Conservation (phyloP, 2,797 vertebrate species). For the Atherinosoma microstoma region DNA sequence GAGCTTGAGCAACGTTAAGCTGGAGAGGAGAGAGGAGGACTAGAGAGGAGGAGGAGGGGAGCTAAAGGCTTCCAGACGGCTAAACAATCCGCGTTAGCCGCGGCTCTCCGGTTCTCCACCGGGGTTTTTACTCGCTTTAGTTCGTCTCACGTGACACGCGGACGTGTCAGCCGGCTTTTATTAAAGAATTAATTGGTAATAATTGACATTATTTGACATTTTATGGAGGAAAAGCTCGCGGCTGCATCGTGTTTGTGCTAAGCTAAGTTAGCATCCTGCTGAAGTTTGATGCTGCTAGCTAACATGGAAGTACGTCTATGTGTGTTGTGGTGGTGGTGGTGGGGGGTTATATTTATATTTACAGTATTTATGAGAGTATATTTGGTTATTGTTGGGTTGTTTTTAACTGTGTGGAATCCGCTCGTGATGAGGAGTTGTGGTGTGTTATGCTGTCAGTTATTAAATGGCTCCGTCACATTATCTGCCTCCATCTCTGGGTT, state of each 20-base stretch:
- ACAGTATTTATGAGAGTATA: neutral
- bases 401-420: neutral
- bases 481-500: neutral
- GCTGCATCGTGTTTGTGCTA: neutral
- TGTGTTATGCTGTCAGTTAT: neutral
- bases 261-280: conserved; percentile 45
- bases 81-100: conserved; percentile 52
- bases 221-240: too few relatives aligned
- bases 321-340: too few relatives aligned
- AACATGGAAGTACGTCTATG: neutral
- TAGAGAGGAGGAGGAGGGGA: too few relatives aligned
- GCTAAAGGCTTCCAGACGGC: conserved; percentile 57
- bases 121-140: too few relatives aligned
- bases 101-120: too few relatives aligned
- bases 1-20: conserved; percentile 30
- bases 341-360: neutral
- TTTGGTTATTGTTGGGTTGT: neutral
- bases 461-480: neutral
- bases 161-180: neutral
- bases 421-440: conserved; percentile 11
- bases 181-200: too few relatives aligned
- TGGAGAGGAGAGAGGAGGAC: too few relatives aligned
- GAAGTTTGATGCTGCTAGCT: conserved; percentile 44
- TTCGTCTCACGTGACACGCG: too few relatives aligned
- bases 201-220: too few relatives aligned